phyloP scores from a whole-genome alignment of 1,140 invertebrate genomes.

The Carcinoscorpius rotundicauda region DNA sequence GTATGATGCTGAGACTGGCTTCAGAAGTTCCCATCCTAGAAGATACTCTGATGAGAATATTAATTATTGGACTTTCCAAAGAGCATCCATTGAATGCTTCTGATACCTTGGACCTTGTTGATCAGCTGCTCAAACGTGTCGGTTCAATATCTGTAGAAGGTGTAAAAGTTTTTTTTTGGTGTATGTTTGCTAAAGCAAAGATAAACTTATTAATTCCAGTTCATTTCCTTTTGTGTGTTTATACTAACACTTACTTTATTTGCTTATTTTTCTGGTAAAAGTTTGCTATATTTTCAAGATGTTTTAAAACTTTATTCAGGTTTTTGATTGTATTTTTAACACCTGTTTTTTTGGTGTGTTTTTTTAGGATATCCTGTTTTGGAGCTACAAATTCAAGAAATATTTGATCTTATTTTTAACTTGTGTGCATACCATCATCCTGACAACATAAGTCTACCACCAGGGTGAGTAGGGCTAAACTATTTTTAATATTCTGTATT shows the following conservation, averaged over 20 bases:
- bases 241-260: too few relatives aligned
- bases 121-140: slow-evolving; percentile 70
- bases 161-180: slow-evolving; percentile 7
- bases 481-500: background rate
- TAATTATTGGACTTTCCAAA: slow-evolving; percentile 63
- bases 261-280: too few relatives aligned
- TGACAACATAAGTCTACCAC: slow-evolving; percentile 76
- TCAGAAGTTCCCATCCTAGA: slow-evolving; percentile 76
- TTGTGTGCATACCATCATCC: slow-evolving; percentile 83
- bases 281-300: too few relatives aligned
- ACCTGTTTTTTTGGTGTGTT: too few relatives aligned
- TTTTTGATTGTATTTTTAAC: too few relatives aligned
- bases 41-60: slow-evolving; percentile 62
- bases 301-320: too few relatives aligned
- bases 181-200: background rate
- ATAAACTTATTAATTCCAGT: too few relatives aligned
- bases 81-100: slow-evolving; percentile 65
- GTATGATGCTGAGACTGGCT: slow-evolving; percentile 60
- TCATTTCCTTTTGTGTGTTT: too few relatives aligned
- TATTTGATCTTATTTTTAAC: slow-evolving; percentile 81
- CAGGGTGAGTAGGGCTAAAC: slow-evolving; percentile 33
- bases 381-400: slow-evolving; percentile 63
- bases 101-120: slow-evolving; percentile 71
- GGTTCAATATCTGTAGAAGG: slow-evolving; percentile 53
- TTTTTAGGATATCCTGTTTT: slow-evolving; percentile 27